Conservation (phyloP, 2,113 vertebrate genomes). For the Oncorhynchus mykiss region DNA sequence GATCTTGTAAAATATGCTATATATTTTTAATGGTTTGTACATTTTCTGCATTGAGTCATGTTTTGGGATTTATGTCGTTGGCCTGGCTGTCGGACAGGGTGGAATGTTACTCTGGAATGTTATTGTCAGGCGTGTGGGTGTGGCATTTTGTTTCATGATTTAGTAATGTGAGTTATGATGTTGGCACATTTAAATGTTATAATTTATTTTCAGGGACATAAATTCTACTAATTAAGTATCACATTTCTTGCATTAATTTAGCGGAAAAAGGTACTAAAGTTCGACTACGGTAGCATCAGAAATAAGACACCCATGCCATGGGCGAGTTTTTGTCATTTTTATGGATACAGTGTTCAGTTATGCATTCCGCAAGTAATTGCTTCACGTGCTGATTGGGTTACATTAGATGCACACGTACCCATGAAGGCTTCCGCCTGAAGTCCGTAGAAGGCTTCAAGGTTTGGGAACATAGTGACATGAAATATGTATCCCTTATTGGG, state of each 20-base stretch:
- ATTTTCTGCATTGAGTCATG: neutral
- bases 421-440: neutral
- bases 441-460: too few species aligned
- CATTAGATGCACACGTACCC: neutral
- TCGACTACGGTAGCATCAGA: neutral
- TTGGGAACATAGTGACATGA: neutral
- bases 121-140: conserved; percentile 22
- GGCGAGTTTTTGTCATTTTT: too few species aligned
- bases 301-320: neutral
- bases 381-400: too few species aligned
- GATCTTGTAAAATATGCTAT: neutral
- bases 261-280: neutral
- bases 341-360: too few species aligned
- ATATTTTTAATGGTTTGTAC: neutral
- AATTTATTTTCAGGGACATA: neutral
- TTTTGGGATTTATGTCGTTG: neutral
- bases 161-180: neutral
- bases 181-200: neutral
- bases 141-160: conserved; percentile 12
- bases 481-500: too few species aligned
- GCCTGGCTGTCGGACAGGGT: neutral
- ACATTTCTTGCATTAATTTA: neutral
- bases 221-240: neutral
- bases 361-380: too few species aligned
- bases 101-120: neutral